These are phyloP conservation scores for Rhadina sibilatrix DNA, from an alignment of 2,113 vertebrate species.

Conservation along the genomic window DNA sequence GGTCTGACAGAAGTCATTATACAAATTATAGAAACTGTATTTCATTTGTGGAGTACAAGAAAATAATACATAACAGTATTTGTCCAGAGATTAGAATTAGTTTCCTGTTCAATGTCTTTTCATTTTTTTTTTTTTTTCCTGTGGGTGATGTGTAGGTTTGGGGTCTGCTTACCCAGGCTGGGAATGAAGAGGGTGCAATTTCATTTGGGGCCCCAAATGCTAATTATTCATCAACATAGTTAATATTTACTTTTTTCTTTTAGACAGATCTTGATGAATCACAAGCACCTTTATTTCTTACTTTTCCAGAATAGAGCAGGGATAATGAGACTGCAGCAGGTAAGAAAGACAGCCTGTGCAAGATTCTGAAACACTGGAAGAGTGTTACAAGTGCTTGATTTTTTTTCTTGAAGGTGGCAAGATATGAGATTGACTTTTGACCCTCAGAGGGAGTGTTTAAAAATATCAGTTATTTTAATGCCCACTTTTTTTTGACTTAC, in stretches of 20 bases:
- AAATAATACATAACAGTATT: neutral
- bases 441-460: neutral
- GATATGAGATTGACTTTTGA: neutral
- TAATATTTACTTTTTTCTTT: neutral
- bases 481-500: neutral
- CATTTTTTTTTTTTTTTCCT: neutral
- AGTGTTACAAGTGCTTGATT: neutral
- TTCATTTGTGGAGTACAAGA: neutral
- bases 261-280: neutral
- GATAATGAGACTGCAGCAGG: neutral
- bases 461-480: neutral
- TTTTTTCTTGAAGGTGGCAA: neutral
- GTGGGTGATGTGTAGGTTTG: neutral
- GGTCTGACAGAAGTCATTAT: neutral
- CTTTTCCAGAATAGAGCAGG: neutral
- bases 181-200: neutral
- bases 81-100: neutral
- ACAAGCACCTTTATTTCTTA: neutral
- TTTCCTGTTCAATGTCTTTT: neutral
- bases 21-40: neutral
- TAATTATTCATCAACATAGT: neutral
- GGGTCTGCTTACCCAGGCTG: rapidly evolving
- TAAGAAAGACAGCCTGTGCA: neutral
- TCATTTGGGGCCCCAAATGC: neutral
- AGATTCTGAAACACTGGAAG: neutral